Base-by-base conservation (phyloP, 64 coral and sea anemone species). In the Actinia tenebrosa region DNA sequence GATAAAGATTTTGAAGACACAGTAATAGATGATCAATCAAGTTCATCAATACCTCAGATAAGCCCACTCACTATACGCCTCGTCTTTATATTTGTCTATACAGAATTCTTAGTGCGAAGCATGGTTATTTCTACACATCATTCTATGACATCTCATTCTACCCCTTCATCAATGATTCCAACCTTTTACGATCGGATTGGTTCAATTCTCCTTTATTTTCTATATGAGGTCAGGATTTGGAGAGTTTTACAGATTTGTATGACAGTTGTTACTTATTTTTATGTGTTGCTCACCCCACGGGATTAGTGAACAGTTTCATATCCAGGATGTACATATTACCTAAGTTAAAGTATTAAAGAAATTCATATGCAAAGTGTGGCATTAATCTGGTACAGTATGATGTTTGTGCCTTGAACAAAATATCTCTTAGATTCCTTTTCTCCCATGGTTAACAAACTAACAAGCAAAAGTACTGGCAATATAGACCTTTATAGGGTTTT, bases 71-170 rank as follows among this genome's bases (percentile, higher is more conserved):
- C 52, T 16, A 52, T 89, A 55, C 84, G 92, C 17, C 64, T 94
- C 14, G 86, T 87, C 0, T 80, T 89, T 16, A 90, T 94, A 44
- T 94, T 94, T 42, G 92, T 94, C 56, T 90, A 87, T 66, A 94
- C 92, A 20, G 88, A 94, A 83, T 78, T 94, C 17, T 71, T 94
- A 26, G 50, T 94, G 27, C 92, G 92, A 44, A 82, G 84, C 14
- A 90, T 94, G 53, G 42, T 58, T 27, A 87, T 87, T 45, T 80
- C 79, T 22, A 94, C 88, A 52, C 45, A 56, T n/a, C 52, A 45
- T 60, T 77, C 78, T 52, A 56, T 53, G 45, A 64, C 79, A 18
- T 56, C 45, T 66, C 83, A 66, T 66, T 23, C 20, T 23, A 10
- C 10, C 63, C 63, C 63, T 66, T 66, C 63, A 23, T 66, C 63